These are phyloP conservation scores for Petrolisthes manimaculis DNA, from an alignment of 2,888 invertebrate genomes.

Conservation along the genomic window DNA sequence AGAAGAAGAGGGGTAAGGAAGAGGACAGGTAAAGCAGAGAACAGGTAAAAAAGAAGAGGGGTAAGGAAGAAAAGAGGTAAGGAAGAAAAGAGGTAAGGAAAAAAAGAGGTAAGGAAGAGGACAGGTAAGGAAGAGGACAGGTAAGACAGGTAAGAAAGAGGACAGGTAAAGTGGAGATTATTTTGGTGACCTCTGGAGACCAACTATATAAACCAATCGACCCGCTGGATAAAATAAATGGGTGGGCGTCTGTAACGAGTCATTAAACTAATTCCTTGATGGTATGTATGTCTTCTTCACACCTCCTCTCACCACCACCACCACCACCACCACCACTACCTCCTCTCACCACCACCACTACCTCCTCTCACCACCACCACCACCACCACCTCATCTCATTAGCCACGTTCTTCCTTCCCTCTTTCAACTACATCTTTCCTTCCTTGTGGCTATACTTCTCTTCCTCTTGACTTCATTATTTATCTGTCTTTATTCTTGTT, in stretches of 20 bases:
- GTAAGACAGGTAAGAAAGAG: constrained; percentile 10
- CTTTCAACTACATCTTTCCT: no score
- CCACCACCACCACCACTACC: background rate
- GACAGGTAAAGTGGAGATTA: constrained; percentile 7
- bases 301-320: constrained; percentile 13
- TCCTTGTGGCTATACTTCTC: no score
- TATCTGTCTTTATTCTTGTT: no score
- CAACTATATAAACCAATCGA: constrained; percentile 23
- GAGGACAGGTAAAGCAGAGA: background rate
- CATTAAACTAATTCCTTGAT: constrained; percentile 52
- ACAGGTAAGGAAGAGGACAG: background rate
- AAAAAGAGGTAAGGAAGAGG: background rate
- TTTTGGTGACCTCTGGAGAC: constrained; percentile 21
- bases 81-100: background rate
- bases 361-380: no score
- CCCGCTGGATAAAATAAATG: constrained; percentile 30
- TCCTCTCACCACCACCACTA: no score
- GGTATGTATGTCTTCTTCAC: background rate
- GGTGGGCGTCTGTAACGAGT: constrained; percentile 36
- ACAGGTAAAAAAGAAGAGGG: background rate
- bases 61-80: background rate
- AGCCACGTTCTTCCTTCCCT: no score
- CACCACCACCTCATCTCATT: no score
- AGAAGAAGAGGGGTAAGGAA: background rate
- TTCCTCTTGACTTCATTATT: no score